Evolutionary conservation across 1,140 invertebrate species (phyloP), one percentile per base, ranked within the genome.

Genomic region (Danaus plexippus): DNA sequence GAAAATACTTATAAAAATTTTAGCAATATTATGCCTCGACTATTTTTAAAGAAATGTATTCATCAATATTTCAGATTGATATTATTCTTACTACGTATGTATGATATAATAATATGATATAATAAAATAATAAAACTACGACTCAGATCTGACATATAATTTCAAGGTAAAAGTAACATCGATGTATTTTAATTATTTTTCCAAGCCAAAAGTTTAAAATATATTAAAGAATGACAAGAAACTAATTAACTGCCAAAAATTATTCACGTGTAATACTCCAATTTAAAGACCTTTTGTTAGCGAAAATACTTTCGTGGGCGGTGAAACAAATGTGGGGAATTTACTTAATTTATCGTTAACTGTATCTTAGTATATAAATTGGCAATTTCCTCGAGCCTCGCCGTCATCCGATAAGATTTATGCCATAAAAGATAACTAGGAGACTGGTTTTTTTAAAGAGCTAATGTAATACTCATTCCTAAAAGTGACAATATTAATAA

Each of bases 341-440:
- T 63, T 60, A 58, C 64, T 64, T 69, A 75, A 77, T 81, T 79
- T 77, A 78, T 76, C 71, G 64, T 71, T 57, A 65, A 66, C 59
- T 69, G 62, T 65, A 63, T 68, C 58, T 66, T 63, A 67, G 71
- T 71, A 67, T 77, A 78, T 74, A 77, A 80, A 81, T 83, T 77
- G 75, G 52, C 70, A 74, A 80, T 84, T 76, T 67, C 59, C 64
- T 62, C 57, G 57, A 53, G 43, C 55, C 44, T 46, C 54, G 64
- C 57, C 60, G 59, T 63, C 64, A 69, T 66, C 59, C 47, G 49
- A 66, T 65, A 57, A 63, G 66, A 69, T 69, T 71, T 66, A 71
- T 69, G 44, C 55, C 15, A 63, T 46, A 53, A 47, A 46, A 62
- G 59, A 57, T 66, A 58, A 57, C 59, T 59, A 55, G 44, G 50